Evolutionary conservation across 2,888 invertebrate genomes (phyloP).

Genomic region (Arrhopalites spinosus): DNA sequence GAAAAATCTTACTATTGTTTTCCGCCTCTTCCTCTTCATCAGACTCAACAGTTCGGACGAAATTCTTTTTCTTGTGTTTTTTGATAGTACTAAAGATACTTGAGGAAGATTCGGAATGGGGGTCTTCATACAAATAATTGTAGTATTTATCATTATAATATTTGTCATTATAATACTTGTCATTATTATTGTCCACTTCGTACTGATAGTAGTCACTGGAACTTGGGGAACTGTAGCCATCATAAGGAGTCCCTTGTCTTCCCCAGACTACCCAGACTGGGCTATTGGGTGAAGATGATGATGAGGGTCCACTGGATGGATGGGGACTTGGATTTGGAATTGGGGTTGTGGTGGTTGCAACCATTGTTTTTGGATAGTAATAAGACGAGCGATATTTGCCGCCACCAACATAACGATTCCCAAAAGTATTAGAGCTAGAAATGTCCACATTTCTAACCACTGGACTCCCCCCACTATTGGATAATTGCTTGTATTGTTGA

Average conservation of each 20-base stretch:
- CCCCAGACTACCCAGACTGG: conserved; percentile 36
- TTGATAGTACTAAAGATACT: too few species aligned
- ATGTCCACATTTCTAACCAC: conserved; percentile 19
- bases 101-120: background rate
- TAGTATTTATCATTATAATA: background rate
- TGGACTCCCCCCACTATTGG: background rate
- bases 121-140: background rate
- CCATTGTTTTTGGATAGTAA: conserved; percentile 20
- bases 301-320: background rate
- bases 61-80: too few species aligned
- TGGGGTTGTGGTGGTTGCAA: too few species aligned
- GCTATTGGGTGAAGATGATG: background rate
- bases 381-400: conserved; percentile 36
- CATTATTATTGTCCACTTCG: background rate
- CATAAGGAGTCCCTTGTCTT: conserved; percentile 18
- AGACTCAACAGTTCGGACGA: background rate
- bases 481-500: conserved; percentile 3
- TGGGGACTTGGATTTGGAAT: background rate
- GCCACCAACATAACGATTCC: conserved; percentile 19
- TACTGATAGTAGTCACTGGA: conserved; percentile 21
- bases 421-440: conserved; percentile 1
- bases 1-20: background rate
- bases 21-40: background rate
- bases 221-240: conserved; percentile 2
- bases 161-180: background rate